Percentiles rank a stretch among this genome's conserved stretches.
These are phyloP conservation scores for Dynastes tityus DNA, from an alignment of 2,888 invertebrate genomes.

Conservation along the genomic window DNA sequence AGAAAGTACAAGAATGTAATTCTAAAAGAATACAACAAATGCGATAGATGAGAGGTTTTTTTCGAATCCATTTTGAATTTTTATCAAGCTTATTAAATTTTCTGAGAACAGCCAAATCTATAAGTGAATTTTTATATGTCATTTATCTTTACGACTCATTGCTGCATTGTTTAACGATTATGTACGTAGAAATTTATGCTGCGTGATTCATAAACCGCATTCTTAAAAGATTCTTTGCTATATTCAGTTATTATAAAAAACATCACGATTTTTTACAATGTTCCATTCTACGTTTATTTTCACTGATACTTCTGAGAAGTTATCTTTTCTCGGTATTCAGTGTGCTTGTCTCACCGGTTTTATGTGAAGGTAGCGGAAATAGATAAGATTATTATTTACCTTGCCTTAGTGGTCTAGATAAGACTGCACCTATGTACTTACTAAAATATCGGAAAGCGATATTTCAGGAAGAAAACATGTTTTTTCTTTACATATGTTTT, in stretches of 20 bases:
- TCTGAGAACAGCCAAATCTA: neutral
- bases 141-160: no score
- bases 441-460: neutral
- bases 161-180: neutral
- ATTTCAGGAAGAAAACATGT: no score
- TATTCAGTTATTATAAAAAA: neutral
- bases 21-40: no score
- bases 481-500: no score
- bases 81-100: no score
- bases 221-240: conserved; percentile 16
- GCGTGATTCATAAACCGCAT: conserved; percentile 18
- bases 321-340: conserved; percentile 26
- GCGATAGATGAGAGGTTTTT: no score
- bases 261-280: neutral
- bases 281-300: neutral
- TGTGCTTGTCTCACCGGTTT: conserved; percentile 13
- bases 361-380: conserved; percentile 31
- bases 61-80: no score
- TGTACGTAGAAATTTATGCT: neutral
- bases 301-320: conserved; percentile 3
- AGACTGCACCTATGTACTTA: neutral
- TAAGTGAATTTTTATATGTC: no score
- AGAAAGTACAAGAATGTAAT: no score
- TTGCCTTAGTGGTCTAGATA: conserved; percentile 22
- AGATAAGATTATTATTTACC: conserved; percentile 43